Evolutionary conservation across 2,888 invertebrate species (phyloP).

Genomic region (Dexiosoma caninum): DNA sequence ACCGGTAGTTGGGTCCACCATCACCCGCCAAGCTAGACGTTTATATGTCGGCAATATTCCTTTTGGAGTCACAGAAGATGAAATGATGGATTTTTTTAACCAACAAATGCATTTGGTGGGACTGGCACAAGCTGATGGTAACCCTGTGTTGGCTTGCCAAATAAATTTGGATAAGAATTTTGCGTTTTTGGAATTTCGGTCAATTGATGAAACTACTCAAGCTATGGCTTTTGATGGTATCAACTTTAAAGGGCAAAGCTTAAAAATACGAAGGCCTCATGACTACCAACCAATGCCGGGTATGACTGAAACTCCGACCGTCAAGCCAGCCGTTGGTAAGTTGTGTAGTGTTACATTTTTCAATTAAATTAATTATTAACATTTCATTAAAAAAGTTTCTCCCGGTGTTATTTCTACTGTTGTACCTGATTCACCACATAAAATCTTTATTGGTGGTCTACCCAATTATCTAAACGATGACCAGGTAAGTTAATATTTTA

Average conservation of each 20-base stretch:
- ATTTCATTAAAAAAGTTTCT: slow-evolving; percentile 30
- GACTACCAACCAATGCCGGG: slow-evolving; percentile 99
- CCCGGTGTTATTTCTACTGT: slow-evolving; percentile 91
- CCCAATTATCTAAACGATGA: slow-evolving; percentile 99
- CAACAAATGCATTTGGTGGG: slow-evolving; percentile 99
- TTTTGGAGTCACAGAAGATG: slow-evolving; percentile 98
- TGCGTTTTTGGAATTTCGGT: slow-evolving; percentile 97
- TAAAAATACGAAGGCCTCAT: slow-evolving; percentile 97
- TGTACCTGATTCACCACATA: slow-evolving; percentile 98
- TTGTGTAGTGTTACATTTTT: too few relatives aligned
- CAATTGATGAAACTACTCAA: slow-evolving; percentile 99
- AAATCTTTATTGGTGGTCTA: slow-evolving; percentile 98
- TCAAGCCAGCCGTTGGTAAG: slow-evolving; percentile 87
- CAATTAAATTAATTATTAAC: too few relatives aligned
- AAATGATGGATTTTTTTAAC: slow-evolving; percentile 99
- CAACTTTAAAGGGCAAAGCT: slow-evolving; percentile 97
- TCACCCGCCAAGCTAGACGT: slow-evolving; percentile 94
- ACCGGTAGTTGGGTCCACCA: slow-evolving; percentile 98
- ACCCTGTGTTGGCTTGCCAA: slow-evolving; percentile 99
- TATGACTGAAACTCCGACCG: slow-evolving; percentile 91
- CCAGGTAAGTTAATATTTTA: slow-evolving; percentile 83
- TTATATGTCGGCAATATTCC: slow-evolving; percentile 99
- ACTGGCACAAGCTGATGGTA: slow-evolving; percentile 97
- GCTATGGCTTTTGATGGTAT: slow-evolving; percentile 99
- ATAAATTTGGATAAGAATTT: slow-evolving; percentile 99